These are phyloP conservation scores for Microcebus murinus DNA, from an alignment of 2,113 vertebrate species.

Conservation along the genomic window DNA sequence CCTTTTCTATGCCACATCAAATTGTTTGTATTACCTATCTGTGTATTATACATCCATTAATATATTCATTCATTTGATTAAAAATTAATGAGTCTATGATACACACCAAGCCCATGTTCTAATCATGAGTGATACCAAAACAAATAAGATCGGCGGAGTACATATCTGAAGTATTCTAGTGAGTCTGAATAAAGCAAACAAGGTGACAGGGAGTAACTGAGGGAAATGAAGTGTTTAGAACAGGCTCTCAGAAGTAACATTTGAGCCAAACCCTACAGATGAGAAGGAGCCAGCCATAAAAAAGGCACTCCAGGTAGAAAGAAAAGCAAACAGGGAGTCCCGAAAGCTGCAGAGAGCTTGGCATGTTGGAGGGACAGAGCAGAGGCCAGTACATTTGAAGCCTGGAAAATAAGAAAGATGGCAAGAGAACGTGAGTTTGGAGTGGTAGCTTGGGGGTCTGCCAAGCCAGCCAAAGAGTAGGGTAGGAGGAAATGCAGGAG, in stretches of 20 bases:
- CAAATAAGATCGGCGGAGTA: background rate
- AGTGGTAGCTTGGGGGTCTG: background rate
- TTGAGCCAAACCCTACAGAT: no score
- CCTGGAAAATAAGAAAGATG: background rate
- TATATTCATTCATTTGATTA: background rate
- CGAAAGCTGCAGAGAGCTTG: background rate
- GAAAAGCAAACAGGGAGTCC: background rate
- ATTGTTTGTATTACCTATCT: background rate
- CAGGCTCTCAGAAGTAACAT: background rate
- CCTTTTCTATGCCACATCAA: background rate
- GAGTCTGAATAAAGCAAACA: background rate
- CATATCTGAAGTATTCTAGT: background rate
- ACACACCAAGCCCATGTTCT: no score
- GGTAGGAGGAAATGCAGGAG: background rate
- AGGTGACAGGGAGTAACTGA: background rate
- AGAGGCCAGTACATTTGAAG: background rate
- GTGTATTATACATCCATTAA: background rate
- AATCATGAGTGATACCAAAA: background rate
- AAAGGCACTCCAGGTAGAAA: background rate
- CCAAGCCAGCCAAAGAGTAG: background rate
- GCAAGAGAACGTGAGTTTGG: no score
- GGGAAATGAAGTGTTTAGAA: background rate
- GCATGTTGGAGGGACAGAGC: rapidly evolving
- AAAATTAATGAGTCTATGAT: background rate
- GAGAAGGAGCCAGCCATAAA: background rate